Base-by-base conservation (phyloP, 1,140 invertebrate species). In the Bombus picipes region DNA sequence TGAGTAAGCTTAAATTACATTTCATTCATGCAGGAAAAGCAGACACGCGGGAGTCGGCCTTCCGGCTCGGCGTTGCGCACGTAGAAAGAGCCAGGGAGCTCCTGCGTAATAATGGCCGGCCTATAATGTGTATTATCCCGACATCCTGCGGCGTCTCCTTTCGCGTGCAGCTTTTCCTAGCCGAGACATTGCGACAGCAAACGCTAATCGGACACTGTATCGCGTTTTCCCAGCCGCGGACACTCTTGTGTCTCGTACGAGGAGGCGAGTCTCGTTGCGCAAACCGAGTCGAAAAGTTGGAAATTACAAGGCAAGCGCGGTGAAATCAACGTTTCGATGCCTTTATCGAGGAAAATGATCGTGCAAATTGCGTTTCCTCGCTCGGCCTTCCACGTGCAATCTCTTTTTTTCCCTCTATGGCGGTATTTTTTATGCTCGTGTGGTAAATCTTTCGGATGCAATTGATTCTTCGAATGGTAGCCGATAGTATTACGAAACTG, bases 21-120 rank as follows among this genome's bases (percentile, higher is more conserved):
- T 90, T 90, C 89, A 90, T 90, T 90, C 89, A 90, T 90, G 89
- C 89, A 90, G 86, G 89, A 90, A 90, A 90, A 90, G 88, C 89
- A 90, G 89, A 90, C 88, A 90, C 89, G 83, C 88, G 88, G 89
- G 88, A 90, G 71, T 90, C 82, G 86, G 83, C 76, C 86, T 90
- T 90, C 89, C 89, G 89, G 89, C 88, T 86, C 66, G 74, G 18
- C 77, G 84, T 87, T 78, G 88, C 85, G 47, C 73, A 79, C 70
- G 81, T 81, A 83, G 82, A 89, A 80, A 81, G 59, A 79, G 70
- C 12, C 57, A 47, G 87, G 39, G 34, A 18, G 72, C 75, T 80
- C 32, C 86, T 83, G 87, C 80, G 86, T 90, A 90, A 90, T 90
- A 77, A 90, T 79, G 83, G 75, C 81, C 34, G 83, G 88, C 66